Evolutionary conservation across 2,888 invertebrate genomes (phyloP).

Genomic region (Biston betularia): DNA sequence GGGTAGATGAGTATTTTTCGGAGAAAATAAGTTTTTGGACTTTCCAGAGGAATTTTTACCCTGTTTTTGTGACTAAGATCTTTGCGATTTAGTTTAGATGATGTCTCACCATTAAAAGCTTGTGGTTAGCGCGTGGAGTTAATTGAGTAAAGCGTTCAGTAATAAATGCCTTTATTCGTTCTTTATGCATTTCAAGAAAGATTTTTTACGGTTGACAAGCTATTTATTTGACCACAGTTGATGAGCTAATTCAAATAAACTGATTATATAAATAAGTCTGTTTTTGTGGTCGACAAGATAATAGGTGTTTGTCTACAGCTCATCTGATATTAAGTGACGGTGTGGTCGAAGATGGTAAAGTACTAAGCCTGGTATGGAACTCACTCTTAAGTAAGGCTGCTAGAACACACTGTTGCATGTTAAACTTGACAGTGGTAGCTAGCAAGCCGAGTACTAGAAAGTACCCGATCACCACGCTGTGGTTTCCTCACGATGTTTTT

Average conservation of each 20-base stretch:
- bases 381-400: no score
- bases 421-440: no score
- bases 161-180: conserved; percentile 1
- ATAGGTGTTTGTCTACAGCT: no score
- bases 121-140: conserved; percentile 26
- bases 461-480: no score
- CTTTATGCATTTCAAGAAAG: not conserved
- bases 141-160: conserved; percentile 15
- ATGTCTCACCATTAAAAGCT: conserved; percentile 22
- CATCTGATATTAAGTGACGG: no score
- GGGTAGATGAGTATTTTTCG: conserved; percentile 29
- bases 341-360: no score
- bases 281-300: no score
- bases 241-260: no score
- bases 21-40: conserved; percentile 30
- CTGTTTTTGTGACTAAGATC: conserved; percentile 26
- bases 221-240: not conserved
- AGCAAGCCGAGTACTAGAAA: no score
- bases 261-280: no score
- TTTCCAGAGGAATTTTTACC: conserved; percentile 30
- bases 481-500: no score
- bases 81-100: conserved; percentile 23
- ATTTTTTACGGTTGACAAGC: not conserved
- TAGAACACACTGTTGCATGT: not conserved
- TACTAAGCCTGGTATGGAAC: no score